These are phyloP conservation scores for Heptranchias perlo DNA, from an alignment of 2,113 vertebrate species.

Conservation along the genomic window DNA sequence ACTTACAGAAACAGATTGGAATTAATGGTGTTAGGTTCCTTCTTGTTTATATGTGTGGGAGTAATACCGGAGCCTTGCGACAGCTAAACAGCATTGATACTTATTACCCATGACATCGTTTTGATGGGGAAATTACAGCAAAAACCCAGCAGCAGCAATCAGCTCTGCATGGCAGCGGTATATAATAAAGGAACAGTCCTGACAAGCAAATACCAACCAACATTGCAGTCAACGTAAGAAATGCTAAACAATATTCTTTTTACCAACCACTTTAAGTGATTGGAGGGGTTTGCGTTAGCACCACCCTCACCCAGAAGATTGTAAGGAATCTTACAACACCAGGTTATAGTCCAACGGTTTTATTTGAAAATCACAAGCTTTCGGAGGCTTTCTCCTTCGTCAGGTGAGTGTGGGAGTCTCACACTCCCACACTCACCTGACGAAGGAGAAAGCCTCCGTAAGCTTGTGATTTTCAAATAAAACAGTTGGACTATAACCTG, in stretches of 20 bases:
- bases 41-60: neutral
- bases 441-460: no score
- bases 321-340: no score
- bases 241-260: slow-evolving; percentile 9
- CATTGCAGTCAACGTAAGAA: neutral
- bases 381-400: no score
- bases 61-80: slow-evolving; percentile 25
- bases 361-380: no score
- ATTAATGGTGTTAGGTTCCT: slow-evolving; percentile 25
- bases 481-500: no score
- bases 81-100: neutral
- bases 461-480: no score
- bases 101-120: slow-evolving; percentile 15
- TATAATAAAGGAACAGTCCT: neutral
- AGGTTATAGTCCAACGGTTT: no score
- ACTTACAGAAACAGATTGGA: slow-evolving; percentile 20
- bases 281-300: neutral
- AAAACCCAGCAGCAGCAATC: slow-evolving; percentile 24
- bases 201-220: neutral
- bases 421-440: no score
- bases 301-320: neutral
- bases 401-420: no score
- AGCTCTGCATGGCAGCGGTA: neutral
- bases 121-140: slow-evolving; percentile 18
- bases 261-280: neutral